phyloP scores from a whole-genome alignment of 2,797 vertebrate species.

The Sebastes oblongus region DNA sequence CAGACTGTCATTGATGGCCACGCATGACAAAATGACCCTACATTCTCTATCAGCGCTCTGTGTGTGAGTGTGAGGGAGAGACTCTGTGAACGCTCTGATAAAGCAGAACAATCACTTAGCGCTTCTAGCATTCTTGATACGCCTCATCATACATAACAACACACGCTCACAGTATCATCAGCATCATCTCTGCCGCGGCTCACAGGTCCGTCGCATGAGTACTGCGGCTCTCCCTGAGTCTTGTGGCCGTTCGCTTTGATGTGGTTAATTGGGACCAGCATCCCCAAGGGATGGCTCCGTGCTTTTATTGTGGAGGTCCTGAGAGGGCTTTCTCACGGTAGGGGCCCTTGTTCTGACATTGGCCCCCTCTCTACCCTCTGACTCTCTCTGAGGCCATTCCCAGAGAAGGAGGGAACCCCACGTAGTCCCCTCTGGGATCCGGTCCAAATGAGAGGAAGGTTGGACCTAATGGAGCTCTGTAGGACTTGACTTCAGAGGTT shows the following conservation, averaged over 20 bases:
- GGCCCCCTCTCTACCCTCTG: conserved; percentile 63
- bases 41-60: conserved; percentile 2
- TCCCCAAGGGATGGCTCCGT: conserved; percentile 53
- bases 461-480: conserved; percentile 48
- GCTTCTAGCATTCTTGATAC: neutral
- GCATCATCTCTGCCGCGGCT: conserved; percentile 23
- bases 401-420: conserved; percentile 59
- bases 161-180: conserved; percentile 11
- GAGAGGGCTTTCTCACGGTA: conserved; percentile 75
- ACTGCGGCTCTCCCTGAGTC: conserved; percentile 41
- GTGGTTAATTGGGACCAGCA: conserved; percentile 68
- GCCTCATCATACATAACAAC: conserved; percentile 7
- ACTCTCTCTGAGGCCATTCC: conserved; percentile 60
- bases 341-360: conserved; percentile 72
- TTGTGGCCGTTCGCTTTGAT: conserved; percentile 60
- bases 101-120: conserved; percentile 19
- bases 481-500: conserved; percentile 44
- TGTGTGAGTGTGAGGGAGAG: neutral
- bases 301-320: conserved; percentile 66
- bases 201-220: conserved; percentile 4
- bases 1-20: conserved; percentile 31
- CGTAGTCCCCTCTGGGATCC: conserved; percentile 66
- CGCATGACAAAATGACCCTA: neutral
- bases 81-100: conserved; percentile 15
- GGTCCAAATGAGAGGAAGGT: conserved; percentile 64